Evolutionary conservation across 1,140 invertebrate genomes (phyloP).

Genomic region (Copidosoma floridanum): DNA sequence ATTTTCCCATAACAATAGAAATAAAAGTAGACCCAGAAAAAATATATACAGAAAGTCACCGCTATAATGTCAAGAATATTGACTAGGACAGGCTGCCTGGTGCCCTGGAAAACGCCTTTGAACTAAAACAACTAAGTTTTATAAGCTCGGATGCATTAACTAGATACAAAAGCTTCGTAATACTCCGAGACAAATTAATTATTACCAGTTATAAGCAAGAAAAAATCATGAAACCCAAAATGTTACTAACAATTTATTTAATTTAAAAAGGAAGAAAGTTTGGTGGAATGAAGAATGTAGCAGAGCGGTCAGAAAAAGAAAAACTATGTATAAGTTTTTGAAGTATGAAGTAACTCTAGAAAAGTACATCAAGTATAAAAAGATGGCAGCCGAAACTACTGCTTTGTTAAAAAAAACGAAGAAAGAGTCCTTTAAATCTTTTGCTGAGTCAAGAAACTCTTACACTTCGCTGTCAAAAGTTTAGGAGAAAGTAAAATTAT

Average conservation of each 20-base stretch:
- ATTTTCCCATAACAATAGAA: conserved; percentile 26
- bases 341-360: background rate
- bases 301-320: background rate
- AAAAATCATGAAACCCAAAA: no score
- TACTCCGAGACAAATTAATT: background rate
- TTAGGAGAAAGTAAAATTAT: background rate
- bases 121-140: background rate
- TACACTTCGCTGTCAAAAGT: background rate
- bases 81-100: no score
- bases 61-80: conserved; percentile 7
- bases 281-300: conserved; percentile 19
- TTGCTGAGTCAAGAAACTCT: background rate
- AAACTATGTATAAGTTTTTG: background rate
- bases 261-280: background rate
- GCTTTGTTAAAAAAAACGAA: background rate
- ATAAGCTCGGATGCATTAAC: background rate
- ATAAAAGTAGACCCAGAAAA: background rate
- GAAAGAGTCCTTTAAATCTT: background rate
- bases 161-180: background rate
- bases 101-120: background rate
- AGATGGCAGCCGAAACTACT: background rate
- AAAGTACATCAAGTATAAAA: background rate
- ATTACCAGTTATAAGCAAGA: no score
- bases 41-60: conserved; percentile 7
- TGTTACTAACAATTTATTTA: background rate